Evolutionary conservation across 2,888 invertebrate genomes (phyloP).

Genomic region (Microdon myrmicae): DNA sequence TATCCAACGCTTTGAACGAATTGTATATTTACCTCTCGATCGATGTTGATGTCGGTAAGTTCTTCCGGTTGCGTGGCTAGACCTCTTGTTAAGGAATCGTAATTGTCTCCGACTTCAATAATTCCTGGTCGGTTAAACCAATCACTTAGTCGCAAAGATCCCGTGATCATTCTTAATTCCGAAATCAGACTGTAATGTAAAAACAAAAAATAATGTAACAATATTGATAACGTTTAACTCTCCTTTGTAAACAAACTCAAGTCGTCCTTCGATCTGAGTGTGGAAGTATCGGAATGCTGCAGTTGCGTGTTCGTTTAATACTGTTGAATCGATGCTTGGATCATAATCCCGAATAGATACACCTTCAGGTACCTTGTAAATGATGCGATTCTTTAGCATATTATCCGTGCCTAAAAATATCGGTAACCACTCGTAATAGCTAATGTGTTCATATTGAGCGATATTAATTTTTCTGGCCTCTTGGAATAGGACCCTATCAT

Average conservation of each 20-base stretch:
- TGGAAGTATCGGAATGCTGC: conserved; percentile 76
- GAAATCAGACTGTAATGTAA: conserved; percentile 65
- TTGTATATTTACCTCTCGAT: conserved; percentile 64
- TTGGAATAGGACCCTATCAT: conserved; percentile 69
- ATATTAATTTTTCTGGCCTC: conserved; percentile 68
- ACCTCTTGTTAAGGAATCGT: conserved; percentile 80
- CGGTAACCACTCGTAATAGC: conserved; percentile 70
- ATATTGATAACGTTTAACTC: background rate
- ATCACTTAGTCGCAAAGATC: conserved; percentile 68
- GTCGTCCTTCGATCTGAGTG: conserved; percentile 69
- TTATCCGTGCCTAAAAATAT: conserved; percentile 67
- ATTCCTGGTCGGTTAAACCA: conserved; percentile 70
- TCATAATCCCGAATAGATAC: conserved; percentile 69
- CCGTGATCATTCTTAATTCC: conserved; percentile 65
- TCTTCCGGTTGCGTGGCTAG: conserved; percentile 81
- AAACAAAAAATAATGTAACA: background rate
- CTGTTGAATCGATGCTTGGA: conserved; percentile 69
- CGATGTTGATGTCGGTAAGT: conserved; percentile 80
- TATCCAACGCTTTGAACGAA: no score
- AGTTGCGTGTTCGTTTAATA: conserved; percentile 73
- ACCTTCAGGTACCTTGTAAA: conserved; percentile 60
- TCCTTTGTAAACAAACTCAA: conserved; percentile 65
- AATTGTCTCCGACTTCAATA: conserved; percentile 69
- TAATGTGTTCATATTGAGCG: conserved; percentile 69
- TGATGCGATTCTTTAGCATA: conserved; percentile 65